Conservation (phyloP, 2,888 invertebrate species). For the Campoletis raptor region DNA sequence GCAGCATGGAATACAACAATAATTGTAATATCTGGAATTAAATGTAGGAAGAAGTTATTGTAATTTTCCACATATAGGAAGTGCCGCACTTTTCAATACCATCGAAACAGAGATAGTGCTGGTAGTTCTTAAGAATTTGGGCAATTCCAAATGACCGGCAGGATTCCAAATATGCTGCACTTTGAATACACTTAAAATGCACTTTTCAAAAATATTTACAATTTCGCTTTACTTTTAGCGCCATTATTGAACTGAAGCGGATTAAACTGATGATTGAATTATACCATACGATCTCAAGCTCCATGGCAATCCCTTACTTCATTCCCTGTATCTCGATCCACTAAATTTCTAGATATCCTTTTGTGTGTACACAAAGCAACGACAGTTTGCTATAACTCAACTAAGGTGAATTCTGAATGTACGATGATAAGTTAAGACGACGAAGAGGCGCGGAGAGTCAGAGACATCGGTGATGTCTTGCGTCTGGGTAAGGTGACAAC, state of each 20-base stretch:
- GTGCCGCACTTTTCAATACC: too few species aligned
- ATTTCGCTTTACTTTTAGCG: neutral
- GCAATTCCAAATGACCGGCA: too few species aligned
- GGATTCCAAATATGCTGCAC: too few species aligned
- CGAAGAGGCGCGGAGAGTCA: constrained; percentile 55
- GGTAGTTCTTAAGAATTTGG: too few species aligned
- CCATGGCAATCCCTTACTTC: constrained; percentile 15
- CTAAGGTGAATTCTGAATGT: constrained; percentile 30
- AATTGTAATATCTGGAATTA: too few species aligned
- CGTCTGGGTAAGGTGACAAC: constrained; percentile 62
- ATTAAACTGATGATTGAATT: neutral
- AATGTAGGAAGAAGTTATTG: too few species aligned
- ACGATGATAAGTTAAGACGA: constrained; percentile 67
- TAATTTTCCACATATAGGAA: too few species aligned
- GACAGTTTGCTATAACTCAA: constrained; percentile 34
- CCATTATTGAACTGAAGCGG: neutral
- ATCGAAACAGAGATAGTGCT: too few species aligned
- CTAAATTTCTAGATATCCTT: constrained; percentile 43
- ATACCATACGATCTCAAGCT: neutral
- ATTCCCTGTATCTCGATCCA: constrained; percentile 2
- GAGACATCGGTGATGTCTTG: constrained; percentile 58
- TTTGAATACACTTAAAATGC: too few species aligned
- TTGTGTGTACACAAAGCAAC: constrained; percentile 13
- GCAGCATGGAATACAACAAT: neutral
- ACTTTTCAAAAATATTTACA: neutral